Evolutionary conservation across 2,797 vertebrate genomes (phyloP).

Genomic region (Xyrichtys novacula): DNA sequence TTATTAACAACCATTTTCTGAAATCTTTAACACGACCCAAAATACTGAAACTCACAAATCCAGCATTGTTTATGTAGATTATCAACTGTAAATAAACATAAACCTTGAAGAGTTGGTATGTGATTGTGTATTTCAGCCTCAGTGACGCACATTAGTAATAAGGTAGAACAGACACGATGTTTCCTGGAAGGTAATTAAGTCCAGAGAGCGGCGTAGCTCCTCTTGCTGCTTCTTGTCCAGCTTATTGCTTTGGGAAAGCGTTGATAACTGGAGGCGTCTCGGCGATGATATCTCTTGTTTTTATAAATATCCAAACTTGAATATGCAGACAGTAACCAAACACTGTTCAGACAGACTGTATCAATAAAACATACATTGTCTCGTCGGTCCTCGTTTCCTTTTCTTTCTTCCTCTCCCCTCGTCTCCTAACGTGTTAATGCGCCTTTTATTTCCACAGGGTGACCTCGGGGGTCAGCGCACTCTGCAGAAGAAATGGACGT

Average conservation of each 20-base stretch:
- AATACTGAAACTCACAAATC: neutral
- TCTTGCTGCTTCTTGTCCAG: neutral
- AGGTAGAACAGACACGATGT: neutral
- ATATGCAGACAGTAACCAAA: neutral
- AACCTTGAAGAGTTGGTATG: neutral
- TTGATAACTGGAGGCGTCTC: neutral
- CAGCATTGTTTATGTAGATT: neutral
- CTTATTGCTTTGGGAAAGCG: neutral
- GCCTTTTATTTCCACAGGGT: slow-evolving; percentile 79
- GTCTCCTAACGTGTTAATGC: neutral
- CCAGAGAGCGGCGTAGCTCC: neutral
- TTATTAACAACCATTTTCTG: too few relatives aligned
- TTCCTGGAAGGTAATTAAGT: neutral
- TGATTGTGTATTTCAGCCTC: neutral
- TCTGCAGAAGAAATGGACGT: slow-evolving; percentile 98
- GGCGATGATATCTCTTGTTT: neutral
- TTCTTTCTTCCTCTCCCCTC: neutral
- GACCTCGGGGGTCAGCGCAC: slow-evolving; percentile 95
- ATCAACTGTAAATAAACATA: neutral
- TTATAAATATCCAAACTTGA: neutral
- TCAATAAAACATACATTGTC: neutral
- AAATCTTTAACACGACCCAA: too few relatives aligned
- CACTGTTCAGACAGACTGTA: neutral
- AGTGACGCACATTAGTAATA: neutral
- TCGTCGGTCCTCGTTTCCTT: neutral